Base-by-base conservation (phyloP, 2,888 invertebrate species). In the Tortricodes alternella region DNA sequence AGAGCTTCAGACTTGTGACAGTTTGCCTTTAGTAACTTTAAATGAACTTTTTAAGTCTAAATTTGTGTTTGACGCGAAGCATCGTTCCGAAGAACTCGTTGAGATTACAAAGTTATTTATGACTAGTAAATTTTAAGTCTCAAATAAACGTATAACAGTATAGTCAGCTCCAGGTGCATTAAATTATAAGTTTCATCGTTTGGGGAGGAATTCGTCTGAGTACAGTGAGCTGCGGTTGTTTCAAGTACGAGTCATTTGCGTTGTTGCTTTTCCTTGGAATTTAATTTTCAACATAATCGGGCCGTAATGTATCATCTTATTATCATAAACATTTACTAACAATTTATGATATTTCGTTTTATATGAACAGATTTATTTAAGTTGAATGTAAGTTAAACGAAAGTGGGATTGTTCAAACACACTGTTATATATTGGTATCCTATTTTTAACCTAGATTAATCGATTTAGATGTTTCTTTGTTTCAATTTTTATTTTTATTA, bases 181-280 rank as follows among this genome's bases (percentile, higher is more conserved):
- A 68, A 72, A 72, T 71, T 70, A 71, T 62, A 69, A 71, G 65
- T 70, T 70, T 66, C 62, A 67, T 69, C 65, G 68, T 70, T 68
- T 70, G 61, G 58, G 55, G 64, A 70, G 71, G 68, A 71, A 74
- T 77, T 64, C 58, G 48, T 46, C 46, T 59, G 48, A 46, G 67
- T 65, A 66, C 64, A 64, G 64, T 61, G 59, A 55, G 37, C 29
- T 18, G 6, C 8, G 27, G 9, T 34, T 34, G 9, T 19, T 34
- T 16, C 13, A 19, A 21, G 9, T 15, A 9, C 11, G 1, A 2
- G 11, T 8, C 13, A 3, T 21, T 29, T 27, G n/a, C n/a, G 2
- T 9, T 9, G 0, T 27, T 9, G 27, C n/a, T 3, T 29, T 7
- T 34, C n/a, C n/a, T n/a, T n/a, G n/a, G n/a, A n/a, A n/a, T n/a